Conservation (phyloP, 1,140 invertebrate genomes). For the Brachystomella parvula region DNA sequence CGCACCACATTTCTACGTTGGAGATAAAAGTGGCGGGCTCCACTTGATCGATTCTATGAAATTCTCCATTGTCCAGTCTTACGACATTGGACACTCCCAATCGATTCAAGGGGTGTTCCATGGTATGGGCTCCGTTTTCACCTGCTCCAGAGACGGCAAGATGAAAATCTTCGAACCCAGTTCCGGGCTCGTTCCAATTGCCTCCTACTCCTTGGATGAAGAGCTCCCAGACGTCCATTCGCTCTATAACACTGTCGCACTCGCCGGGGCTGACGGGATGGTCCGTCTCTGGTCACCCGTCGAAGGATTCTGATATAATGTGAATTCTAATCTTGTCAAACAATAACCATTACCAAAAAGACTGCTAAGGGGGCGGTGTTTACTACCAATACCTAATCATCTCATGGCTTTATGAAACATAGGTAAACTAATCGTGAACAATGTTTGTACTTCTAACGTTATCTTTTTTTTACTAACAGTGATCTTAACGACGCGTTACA, state of each 20-base stretch:
- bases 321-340: not conserved
- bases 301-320: constrained; percentile 20
- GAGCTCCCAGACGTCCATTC: constrained; percentile 32
- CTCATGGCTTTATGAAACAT: no score
- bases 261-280: constrained; percentile 23
- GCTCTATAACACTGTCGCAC: constrained; percentile 26
- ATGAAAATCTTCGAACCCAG: constrained; percentile 26
- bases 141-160: constrained; percentile 24
- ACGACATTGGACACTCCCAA: constrained; percentile 12
- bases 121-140: constrained; percentile 25
- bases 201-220: constrained; percentile 15
- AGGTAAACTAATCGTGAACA: no score
- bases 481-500: no score
- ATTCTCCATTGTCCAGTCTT: constrained; percentile 19
- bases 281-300: constrained; percentile 25
- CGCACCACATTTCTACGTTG: constrained; percentile 29
- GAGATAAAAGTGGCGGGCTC: constrained; percentile 26
- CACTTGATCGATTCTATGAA: constrained; percentile 28
- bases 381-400: no score
- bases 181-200: constrained; percentile 15
- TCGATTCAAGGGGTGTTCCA: constrained; percentile 31
- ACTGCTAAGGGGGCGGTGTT: no score
- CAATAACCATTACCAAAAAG: no score
- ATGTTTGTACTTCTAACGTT: no score
- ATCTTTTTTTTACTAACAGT: no score